phyloP scores from a whole-genome alignment of 2,797 vertebrate species.

The Sebastes iracundus region DNA sequence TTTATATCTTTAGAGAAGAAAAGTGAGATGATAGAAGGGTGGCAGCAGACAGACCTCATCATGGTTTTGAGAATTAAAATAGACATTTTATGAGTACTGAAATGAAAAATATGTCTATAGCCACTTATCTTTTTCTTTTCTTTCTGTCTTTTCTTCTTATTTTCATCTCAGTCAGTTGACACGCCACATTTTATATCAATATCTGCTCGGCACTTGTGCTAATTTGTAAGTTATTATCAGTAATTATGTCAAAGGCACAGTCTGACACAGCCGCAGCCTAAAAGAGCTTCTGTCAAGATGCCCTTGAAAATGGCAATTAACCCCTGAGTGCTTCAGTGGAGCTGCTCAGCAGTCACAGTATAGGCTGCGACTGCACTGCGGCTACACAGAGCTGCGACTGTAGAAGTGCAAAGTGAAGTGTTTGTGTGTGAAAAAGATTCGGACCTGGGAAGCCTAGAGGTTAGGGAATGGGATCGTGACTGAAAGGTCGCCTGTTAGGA shows the following conservation, averaged over 20 bases:
- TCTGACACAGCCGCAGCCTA: neutral
- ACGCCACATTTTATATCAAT: neutral
- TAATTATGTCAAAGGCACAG: constrained; percentile 24
- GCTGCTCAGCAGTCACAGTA: constrained; percentile 6
- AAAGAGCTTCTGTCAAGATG: constrained; percentile 31
- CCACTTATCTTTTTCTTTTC: neutral
- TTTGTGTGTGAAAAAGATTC: constrained; percentile 25
- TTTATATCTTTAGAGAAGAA: neutral
- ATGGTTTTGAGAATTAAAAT: neutral
- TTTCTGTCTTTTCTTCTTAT: neutral
- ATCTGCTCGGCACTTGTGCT: neutral
- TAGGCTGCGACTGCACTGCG: neutral
- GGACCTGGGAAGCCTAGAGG: constrained; percentile 21
- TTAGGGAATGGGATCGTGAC: constrained; percentile 22
- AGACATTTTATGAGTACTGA: neutral
- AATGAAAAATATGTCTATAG: neutral
- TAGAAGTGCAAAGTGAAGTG: constrained; percentile 7
- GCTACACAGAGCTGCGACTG: neutral
- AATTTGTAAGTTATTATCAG: neutral
- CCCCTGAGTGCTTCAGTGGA: constrained; percentile 30
- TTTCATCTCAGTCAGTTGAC: neutral
- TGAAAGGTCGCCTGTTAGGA: constrained; percentile 46
- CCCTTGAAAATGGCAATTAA: constrained; percentile 57
- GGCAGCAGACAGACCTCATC: neutral
- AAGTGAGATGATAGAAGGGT: neutral